Evolutionary conservation across 1,140 invertebrate genomes (phyloP).

Genomic region (Drosophila truncata): DNA sequence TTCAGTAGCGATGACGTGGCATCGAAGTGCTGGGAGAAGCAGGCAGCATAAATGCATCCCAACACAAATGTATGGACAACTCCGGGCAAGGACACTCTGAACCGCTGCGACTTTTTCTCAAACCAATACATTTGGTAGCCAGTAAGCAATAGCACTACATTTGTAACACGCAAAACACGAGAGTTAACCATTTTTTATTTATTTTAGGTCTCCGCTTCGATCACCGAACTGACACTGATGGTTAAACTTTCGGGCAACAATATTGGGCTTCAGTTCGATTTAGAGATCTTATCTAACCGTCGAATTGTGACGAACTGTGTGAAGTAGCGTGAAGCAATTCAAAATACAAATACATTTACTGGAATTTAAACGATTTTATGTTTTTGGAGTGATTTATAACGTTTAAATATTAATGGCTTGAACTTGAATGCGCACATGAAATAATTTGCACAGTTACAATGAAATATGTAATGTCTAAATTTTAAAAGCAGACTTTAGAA

Average conservation of each 20-base stretch:
- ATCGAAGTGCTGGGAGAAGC: conserved; percentile 70
- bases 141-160: conserved; percentile 57
- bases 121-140: conserved; percentile 75
- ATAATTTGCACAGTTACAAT: neutral
- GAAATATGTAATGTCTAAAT: neutral
- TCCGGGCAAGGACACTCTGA: conserved; percentile 47
- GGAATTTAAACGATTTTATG: neutral
- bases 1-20: conserved; percentile 47
- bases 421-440: neutral
- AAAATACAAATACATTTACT: conserved; percentile 4
- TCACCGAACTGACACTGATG: conserved; percentile 21
- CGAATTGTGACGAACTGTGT: conserved; percentile 33
- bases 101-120: conserved; percentile 53
- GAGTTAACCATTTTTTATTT: conserved; percentile 51
- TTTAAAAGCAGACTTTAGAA: neutral
- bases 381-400: neutral
- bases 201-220: neutral
- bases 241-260: neutral
- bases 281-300: conserved; percentile 47
- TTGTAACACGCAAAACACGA: conserved; percentile 63
- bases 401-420: conserved; percentile 1
- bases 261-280: conserved; percentile 13
- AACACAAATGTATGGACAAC: conserved; percentile 53
- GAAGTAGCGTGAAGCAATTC: conserved; percentile 32
- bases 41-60: conserved; percentile 53